Percentiles rank a stretch among this genome's conserved stretches.
Evolutionary conservation across 2,888 invertebrate genomes (phyloP).

Genomic region (Axea sp.): DNA sequence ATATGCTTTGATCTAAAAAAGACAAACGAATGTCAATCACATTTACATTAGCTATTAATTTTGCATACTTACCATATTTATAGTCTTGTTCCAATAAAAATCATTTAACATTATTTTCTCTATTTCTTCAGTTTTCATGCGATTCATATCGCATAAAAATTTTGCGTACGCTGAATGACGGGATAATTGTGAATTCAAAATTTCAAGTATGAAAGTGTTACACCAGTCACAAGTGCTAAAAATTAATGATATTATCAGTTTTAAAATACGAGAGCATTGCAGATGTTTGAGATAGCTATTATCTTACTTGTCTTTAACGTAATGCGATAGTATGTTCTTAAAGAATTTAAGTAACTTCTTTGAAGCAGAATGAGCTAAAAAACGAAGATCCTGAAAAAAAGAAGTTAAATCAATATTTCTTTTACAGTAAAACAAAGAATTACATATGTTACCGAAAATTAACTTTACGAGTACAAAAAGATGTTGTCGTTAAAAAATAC

Average conservation of each 20-base stretch:
- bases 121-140: conserved; percentile 78
- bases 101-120: conserved; percentile 79
- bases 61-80: conserved; percentile 80
- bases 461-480: no score
- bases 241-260: background rate
- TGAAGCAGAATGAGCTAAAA: conserved; percentile 65
- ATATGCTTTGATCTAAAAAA: conserved; percentile 38
- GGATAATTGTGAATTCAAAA: conserved; percentile 81
- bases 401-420: no score
- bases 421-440: background rate
- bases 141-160: conserved; percentile 80
- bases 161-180: conserved; percentile 81
- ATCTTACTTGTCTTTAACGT: conserved; percentile 56
- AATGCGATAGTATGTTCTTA: conserved; percentile 56
- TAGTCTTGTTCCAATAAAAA: conserved; percentile 83
- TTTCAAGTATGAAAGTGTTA: conserved; percentile 81
- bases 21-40: background rate
- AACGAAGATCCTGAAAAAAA: conserved; percentile 62
- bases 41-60: no score
- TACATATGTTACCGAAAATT: no score
- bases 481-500: no score
- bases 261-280: no score
- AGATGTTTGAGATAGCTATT: no score
- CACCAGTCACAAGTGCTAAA: conserved; percentile 80
- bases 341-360: conserved; percentile 64